Evolutionary conservation across 2,888 invertebrate species (phyloP).

Genomic region (Shargacucullia verbasci): DNA sequence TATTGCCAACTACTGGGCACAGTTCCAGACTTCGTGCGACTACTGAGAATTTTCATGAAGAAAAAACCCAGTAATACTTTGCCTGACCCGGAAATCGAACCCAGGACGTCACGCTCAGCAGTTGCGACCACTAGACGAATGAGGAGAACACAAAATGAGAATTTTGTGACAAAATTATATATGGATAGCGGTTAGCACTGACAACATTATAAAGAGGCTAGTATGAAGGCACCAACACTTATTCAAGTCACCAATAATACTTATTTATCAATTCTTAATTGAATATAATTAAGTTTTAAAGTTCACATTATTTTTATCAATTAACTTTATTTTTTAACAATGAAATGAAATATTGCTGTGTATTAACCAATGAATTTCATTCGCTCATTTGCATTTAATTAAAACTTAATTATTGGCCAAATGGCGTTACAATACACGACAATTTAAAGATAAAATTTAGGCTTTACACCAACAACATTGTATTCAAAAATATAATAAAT

Average conservation of each 20-base stretch:
- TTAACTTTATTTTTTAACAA: constrained; percentile 27
- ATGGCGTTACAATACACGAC: constrained; percentile 19
- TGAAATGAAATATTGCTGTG: constrained; percentile 24
- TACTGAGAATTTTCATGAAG: too few relatives aligned
- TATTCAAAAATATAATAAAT: constrained; percentile 25
- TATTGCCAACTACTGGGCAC: too few relatives aligned
- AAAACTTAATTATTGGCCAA: constrained; percentile 24
- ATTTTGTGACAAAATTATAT: too few relatives aligned
- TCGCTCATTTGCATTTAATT: constrained; percentile 31
- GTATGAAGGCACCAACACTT: constrained; percentile 7
- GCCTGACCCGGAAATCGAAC: too few relatives aligned
- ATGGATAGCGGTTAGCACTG: too few relatives aligned
- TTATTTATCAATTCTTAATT: constrained; percentile 46
- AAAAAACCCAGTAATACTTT: too few relatives aligned
- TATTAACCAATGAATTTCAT: constrained; percentile 22
- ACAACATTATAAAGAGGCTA: neutral
- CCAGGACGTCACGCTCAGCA: too few relatives aligned
- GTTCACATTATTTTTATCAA: constrained; percentile 41
- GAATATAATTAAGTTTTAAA: constrained; percentile 16
- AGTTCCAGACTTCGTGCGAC: too few relatives aligned
- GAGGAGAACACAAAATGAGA: too few relatives aligned
- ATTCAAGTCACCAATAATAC: constrained; percentile 14
- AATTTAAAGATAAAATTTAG: constrained; percentile 48
- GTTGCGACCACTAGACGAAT: too few relatives aligned
- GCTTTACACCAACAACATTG: constrained; percentile 43